These are phyloP conservation scores for Syngnathus rostellatus DNA, from an alignment of 2,797 vertebrate species.

Conservation along the genomic window DNA sequence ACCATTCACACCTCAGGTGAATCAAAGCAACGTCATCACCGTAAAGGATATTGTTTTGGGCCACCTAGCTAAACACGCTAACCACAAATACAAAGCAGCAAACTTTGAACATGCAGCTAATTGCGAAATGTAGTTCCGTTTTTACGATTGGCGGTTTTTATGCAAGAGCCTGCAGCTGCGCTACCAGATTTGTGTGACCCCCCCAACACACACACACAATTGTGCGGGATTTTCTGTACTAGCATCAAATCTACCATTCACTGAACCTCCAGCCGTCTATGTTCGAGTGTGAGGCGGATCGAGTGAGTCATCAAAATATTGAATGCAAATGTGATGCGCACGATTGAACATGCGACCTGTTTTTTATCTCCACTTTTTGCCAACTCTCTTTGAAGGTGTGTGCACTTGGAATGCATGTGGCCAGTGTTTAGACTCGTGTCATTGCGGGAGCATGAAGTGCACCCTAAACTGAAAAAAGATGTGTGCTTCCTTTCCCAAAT, in stretches of 20 bases:
- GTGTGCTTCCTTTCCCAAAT: slow-evolving; percentile 56
- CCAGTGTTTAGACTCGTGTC: slow-evolving; percentile 59
- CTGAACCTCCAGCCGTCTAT: background rate
- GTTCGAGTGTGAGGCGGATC: background rate
- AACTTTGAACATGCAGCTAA: background rate
- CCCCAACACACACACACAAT: too few species aligned
- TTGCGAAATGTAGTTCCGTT: background rate
- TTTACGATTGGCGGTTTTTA: slow-evolving; percentile 1
- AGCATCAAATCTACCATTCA: background rate
- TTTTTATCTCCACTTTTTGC: slow-evolving; percentile 45
- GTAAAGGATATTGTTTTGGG: background rate
- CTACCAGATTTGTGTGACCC: background rate
- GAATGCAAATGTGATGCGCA: slow-evolving; percentile 38
- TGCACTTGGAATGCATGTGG: slow-evolving; percentile 43
- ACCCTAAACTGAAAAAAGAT: slow-evolving; percentile 64
- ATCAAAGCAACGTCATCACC: background rate
- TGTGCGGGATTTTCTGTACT: too few species aligned
- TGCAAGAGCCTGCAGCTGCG: background rate
- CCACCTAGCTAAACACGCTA: background rate
- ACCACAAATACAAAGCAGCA: background rate
- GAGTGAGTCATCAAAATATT: slow-evolving; percentile 22
- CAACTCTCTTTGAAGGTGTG: slow-evolving; percentile 48
- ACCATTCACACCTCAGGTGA: background rate
- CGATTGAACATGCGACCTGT: slow-evolving; percentile 42
- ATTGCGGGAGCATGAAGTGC: slow-evolving; percentile 51